phyloP scores from a whole-genome alignment of 2,797 vertebrate genomes.

The Siniperca scherzeri region DNA sequence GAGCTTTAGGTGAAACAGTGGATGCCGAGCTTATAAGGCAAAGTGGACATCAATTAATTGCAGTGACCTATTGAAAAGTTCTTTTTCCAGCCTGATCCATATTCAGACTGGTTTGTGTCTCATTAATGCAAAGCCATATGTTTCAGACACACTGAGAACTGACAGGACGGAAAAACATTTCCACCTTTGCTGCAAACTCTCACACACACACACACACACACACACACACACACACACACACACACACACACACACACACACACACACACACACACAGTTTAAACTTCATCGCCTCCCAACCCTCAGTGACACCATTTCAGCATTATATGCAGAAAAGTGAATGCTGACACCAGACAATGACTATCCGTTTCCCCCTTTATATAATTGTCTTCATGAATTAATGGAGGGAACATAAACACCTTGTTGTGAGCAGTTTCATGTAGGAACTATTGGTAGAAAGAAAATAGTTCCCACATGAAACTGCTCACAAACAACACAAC shows the following conservation, averaged over 20 bases:
- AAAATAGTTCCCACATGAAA: no score
- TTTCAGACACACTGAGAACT: constrained; percentile 7
- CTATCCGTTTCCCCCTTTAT: not conserved
- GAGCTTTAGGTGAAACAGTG: not conserved
- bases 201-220: constrained; percentile 6
- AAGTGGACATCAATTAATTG: not conserved
- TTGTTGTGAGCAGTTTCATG: no score
- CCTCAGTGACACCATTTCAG: not conserved
- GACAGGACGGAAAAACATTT: not conserved
- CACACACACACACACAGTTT: not conserved
- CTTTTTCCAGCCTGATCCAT: constrained; percentile 20
- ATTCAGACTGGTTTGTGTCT: constrained; percentile 17
- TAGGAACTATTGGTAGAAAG: no score
- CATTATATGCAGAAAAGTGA: not conserved
- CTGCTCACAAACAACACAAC: no score
- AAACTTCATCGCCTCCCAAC: not conserved
- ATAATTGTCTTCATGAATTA: not conserved
- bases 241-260: constrained; percentile 7
- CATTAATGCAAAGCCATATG: constrained; percentile 35
- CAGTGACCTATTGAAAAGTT: not conserved
- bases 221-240: constrained; percentile 3
- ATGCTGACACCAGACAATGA: not conserved
- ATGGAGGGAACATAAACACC: not conserved
- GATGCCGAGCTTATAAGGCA: not conserved
- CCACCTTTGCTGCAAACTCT: not conserved